Evolutionary conservation across 2,888 invertebrate genomes (phyloP).

Genomic region (Germaria angustata): DNA sequence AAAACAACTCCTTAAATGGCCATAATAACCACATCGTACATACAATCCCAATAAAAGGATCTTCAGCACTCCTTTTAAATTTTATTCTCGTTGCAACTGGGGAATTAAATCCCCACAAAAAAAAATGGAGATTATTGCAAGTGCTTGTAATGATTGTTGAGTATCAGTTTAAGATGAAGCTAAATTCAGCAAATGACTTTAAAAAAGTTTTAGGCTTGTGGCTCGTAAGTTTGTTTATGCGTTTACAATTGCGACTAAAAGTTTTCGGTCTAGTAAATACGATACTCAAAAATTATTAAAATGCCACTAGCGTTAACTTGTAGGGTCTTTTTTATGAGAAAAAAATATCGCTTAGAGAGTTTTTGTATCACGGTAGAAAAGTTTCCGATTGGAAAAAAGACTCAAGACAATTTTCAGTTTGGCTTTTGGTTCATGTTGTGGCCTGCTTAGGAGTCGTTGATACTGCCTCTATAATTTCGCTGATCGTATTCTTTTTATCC

Average conservation of each 20-base stretch:
- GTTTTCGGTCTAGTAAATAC: constrained; percentile 1
- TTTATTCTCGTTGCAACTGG: not conserved
- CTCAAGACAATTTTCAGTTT: too few relatives aligned
- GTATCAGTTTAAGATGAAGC: constrained; percentile 38
- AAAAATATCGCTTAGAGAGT: too few relatives aligned
- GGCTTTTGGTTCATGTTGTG: too few relatives aligned
- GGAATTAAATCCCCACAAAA: constrained; percentile 24
- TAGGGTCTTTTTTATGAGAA: too few relatives aligned
- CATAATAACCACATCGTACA: constrained; percentile 49
- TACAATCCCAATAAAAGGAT: constrained; percentile 35
- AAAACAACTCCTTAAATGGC: constrained; percentile 60
- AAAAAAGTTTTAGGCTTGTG: not conserved
- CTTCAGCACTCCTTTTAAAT: constrained; percentile 11
- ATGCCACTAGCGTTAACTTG: too few relatives aligned
- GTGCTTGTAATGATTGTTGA: constrained; percentile 55
- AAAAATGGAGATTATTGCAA: constrained; percentile 50
- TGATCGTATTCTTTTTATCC: too few relatives aligned
- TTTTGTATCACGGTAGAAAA: too few relatives aligned
- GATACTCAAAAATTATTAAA: too few relatives aligned
- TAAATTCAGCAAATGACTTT: not conserved
- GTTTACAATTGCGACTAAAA: not conserved
- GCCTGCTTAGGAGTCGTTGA: too few relatives aligned
- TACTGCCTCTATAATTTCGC: too few relatives aligned
- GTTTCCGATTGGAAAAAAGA: too few relatives aligned
- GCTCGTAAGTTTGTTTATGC: not conserved